phyloP scores from a whole-genome alignment of 1,140 invertebrate genomes.

The Drosophila persimilis region DNA sequence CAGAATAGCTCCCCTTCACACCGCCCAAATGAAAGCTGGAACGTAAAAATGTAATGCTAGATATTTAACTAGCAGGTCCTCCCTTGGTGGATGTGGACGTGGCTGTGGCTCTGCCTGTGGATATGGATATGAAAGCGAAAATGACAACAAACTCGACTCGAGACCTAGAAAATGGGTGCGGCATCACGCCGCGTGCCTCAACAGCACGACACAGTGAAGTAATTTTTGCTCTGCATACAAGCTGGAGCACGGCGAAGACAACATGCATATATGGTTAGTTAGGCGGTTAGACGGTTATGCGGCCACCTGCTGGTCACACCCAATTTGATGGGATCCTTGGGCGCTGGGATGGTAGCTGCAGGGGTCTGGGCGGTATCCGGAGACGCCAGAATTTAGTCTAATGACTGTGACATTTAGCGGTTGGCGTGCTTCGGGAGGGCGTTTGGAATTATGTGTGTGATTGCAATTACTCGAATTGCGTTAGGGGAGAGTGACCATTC shows the following conservation, averaged over 20 bases:
- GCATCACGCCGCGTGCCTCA: conserved; percentile 57
- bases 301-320: conserved; percentile 68
- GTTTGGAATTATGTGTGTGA: conserved; percentile 57
- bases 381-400: conserved; percentile 39
- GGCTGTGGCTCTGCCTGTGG: too few relatives aligned
- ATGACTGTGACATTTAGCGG: conserved; percentile 62
- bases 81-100: conserved; percentile 4
- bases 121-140: conserved; percentile 55
- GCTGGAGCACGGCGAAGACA: conserved; percentile 27
- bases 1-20: conserved; percentile 1
- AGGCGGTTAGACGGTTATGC: conserved; percentile 36
- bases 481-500: neutral
- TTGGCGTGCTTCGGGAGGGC: conserved; percentile 41
- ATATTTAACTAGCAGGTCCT: conserved; percentile 26
- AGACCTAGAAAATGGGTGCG: conserved; percentile 60
- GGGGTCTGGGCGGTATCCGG: conserved; percentile 28
- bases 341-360: conserved; percentile 14
- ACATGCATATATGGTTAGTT: conserved; percentile 72
- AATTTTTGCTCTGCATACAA: conserved; percentile 63
- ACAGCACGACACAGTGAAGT: conserved; percentile 40
- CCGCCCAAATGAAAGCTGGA: conserved; percentile 25
- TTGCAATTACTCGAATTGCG: conserved; percentile 51
- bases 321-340: conserved; percentile 40
- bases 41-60: conserved; percentile 45
- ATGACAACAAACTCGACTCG: conserved; percentile 68